Conservation (phyloP, 2,888 invertebrate genomes). For the Meteorus cinctellus region DNA sequence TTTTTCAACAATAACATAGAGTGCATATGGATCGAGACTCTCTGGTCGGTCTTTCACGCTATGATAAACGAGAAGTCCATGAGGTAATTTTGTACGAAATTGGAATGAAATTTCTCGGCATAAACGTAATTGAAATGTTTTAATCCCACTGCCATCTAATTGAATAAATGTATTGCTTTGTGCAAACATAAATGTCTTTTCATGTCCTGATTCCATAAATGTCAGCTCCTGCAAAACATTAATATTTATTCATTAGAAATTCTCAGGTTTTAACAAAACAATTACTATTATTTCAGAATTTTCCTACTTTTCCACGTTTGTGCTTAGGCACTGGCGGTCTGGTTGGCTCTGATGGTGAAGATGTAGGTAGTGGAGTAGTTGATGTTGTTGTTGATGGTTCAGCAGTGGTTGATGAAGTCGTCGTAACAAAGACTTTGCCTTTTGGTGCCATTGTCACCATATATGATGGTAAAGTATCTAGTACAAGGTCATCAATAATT, state of each 20-base stretch:
- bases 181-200: conserved; percentile 93
- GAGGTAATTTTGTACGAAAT: conserved; percentile 90
- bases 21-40: conserved; percentile 89
- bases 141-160: conserved; percentile 91
- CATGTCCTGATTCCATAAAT: conserved; percentile 88
- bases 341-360: conserved; percentile 73
- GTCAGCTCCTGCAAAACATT: conserved; percentile 79
- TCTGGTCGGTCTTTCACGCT: conserved; percentile 89
- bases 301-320: conserved; percentile 77
- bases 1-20: conserved; percentile 93
- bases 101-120: conserved; percentile 92
- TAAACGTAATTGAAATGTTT: conserved; percentile 89
- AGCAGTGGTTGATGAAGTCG: conserved; percentile 74
- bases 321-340: conserved; percentile 82
- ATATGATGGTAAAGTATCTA: conserved; percentile 77
- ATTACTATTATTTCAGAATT: not conserved
- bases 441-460: conserved; percentile 69
- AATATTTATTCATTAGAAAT: not conserved
- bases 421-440: conserved; percentile 68
- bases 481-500: not conserved
- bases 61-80: conserved; percentile 91
- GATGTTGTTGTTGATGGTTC: conserved; percentile 75
- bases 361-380: conserved; percentile 68
- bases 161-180: conserved; percentile 93
- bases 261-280: not conserved